phyloP scores from a whole-genome alignment of 2,797 vertebrate species.

The Peromyscus eremicus region DNA sequence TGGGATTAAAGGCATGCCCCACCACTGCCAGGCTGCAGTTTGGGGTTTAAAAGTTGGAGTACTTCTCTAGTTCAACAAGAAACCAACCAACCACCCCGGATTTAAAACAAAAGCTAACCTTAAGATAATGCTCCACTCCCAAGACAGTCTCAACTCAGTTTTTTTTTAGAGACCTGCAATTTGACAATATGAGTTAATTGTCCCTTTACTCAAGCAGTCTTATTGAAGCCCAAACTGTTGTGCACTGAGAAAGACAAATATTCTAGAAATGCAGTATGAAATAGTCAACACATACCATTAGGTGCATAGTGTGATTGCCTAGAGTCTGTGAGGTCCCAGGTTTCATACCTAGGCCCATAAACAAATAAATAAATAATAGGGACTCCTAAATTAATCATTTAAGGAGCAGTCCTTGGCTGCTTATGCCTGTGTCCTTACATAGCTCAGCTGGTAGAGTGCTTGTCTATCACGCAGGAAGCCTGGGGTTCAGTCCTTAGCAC shows the following conservation, averaged over 20 bases:
- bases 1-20: not conserved
- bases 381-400: slow-evolving; percentile 71
- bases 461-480: not conserved
- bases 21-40: not conserved
- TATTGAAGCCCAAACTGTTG: not conserved
- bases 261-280: not conserved
- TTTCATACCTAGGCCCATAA: not conserved
- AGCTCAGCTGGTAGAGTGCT: not conserved
- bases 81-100: not conserved
- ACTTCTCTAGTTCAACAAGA: not conserved
- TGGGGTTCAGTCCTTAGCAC: not conserved
- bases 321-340: not conserved
- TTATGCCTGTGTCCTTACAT: not conserved
- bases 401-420: not conserved
- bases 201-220: not conserved
- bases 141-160: not conserved
- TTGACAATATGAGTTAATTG: not conserved
- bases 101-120: slow-evolving; percentile 44
- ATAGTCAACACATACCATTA: not conserved
- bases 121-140: not conserved
- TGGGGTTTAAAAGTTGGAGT: slow-evolving; percentile 23
- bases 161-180: not conserved
- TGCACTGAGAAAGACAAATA: not conserved
- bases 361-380: slow-evolving; percentile 39
- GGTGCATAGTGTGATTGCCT: not conserved